Percentiles rank a stretch among this genome's conserved stretches.
Conservation (phyloP, 1,140 invertebrate species). For the Trichonephila clavata region DNA sequence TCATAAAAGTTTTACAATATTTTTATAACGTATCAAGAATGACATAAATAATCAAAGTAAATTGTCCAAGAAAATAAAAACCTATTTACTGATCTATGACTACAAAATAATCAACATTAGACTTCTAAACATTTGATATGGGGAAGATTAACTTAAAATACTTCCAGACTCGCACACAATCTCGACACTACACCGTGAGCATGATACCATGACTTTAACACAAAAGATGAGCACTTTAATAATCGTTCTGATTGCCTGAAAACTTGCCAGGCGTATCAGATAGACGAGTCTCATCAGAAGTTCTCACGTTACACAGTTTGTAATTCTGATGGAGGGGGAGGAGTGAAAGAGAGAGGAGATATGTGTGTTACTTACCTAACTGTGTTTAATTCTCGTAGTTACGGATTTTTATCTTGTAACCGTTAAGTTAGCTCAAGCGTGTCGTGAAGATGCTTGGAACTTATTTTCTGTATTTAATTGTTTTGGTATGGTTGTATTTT, state of each 20-base stretch:
- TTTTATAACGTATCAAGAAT: no score
- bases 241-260: not conserved
- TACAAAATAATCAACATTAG: no score
- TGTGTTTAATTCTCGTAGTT: not conserved
- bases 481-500: not conserved
- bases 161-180: no score
- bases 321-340: not conserved
- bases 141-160: no score
- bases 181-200: no score
- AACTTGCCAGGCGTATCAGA: slow-evolving; percentile 13
- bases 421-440: not conserved
- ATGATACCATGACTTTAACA: no score
- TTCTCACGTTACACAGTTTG: slow-evolving; percentile 9
- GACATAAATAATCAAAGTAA: no score
- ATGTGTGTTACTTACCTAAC: not conserved
- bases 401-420: not conserved
- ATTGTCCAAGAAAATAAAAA: no score
- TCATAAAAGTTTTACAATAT: no score
- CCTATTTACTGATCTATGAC: no score
- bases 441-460: not conserved
- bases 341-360: not conserved
- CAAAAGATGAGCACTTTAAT: slow-evolving; percentile 32
- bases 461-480: not conserved
- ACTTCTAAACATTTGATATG: no score
- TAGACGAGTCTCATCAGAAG: not conserved